phyloP scores from a whole-genome alignment of 1,140 invertebrate genomes.

The Drosophila hydei region DNA sequence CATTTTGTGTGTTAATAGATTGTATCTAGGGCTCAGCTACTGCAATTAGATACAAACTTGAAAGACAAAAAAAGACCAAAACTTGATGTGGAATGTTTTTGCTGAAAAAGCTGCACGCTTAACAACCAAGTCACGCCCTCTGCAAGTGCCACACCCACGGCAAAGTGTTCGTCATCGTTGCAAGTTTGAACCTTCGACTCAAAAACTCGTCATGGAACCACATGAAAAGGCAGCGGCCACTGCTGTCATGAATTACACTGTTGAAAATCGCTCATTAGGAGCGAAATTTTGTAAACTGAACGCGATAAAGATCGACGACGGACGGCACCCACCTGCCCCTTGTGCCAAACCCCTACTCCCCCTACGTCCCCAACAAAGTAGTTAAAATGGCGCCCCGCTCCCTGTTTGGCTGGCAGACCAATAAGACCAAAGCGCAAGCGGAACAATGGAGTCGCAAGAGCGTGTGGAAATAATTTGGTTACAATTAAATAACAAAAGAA shows the following conservation, averaged over 20 bases:
- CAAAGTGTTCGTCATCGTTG: conserved; percentile 38
- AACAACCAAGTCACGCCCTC: conserved; percentile 71
- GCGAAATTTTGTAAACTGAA: conserved; percentile 78
- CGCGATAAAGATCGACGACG: conserved; percentile 65
- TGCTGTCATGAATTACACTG: conserved; percentile 66
- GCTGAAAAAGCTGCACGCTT: conserved; percentile 44
- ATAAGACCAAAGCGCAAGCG: conserved; percentile 3
- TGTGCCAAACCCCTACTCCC: not conserved
- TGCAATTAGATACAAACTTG: conserved; percentile 17
- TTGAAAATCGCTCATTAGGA: conserved; percentile 80
- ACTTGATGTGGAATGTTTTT: conserved; percentile 32
- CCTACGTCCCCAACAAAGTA: not conserved
- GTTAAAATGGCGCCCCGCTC: not conserved
- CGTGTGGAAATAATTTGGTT: conserved; percentile 82
- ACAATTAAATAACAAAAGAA: conserved; percentile 83
- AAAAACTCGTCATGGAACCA: conserved; percentile 55
- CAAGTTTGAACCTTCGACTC: not conserved
- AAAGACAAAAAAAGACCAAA: not conserved
- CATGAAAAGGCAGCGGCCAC: conserved; percentile 64
- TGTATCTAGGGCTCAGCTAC: not conserved
- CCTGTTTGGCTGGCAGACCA: not conserved
- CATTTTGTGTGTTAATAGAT: conserved; percentile 10
- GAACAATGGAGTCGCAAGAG: conserved; percentile 49
- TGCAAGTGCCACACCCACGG: conserved; percentile 56
- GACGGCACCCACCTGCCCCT: not conserved